Evolutionary conservation across 2,797 vertebrate species (phyloP).

Genomic region (Nothura maculosa): DNA sequence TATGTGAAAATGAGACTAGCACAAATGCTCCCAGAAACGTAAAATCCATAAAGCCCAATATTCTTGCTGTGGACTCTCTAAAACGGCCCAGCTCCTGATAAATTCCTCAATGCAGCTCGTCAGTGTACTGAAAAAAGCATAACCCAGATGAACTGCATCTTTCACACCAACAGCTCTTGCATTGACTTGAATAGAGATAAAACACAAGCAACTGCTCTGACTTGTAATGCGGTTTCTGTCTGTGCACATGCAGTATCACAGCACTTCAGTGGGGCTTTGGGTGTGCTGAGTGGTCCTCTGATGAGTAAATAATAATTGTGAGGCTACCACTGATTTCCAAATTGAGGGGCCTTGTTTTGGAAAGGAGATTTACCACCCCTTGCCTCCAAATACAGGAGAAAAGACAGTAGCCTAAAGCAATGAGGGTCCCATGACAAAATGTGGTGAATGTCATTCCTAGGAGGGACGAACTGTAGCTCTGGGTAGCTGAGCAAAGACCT

Average conservation of each 20-base stretch:
- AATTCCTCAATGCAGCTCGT: background rate
- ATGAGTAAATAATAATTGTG: too few species aligned
- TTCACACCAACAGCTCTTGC: background rate
- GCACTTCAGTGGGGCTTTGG: background rate
- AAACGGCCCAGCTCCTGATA: background rate
- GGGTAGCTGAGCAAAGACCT: background rate
- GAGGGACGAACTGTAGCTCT: background rate
- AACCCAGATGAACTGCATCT: background rate
- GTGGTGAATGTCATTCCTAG: background rate
- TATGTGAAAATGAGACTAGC: background rate
- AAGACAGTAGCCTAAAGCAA: too few species aligned
- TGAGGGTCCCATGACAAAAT: background rate
- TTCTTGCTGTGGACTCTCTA: background rate
- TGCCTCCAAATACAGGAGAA: too few species aligned
- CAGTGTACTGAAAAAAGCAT: background rate
- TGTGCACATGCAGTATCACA: background rate
- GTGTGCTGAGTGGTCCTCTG: background rate
- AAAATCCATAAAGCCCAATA: background rate
- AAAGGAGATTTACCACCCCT: too few species aligned
- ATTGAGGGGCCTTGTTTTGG: too few species aligned
- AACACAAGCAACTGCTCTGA: background rate
- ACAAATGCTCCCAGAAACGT: background rate
- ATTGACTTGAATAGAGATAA: background rate
- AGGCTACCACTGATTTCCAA: too few species aligned
- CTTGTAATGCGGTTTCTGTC: background rate